Conservation (phyloP, 2,113 vertebrate species). For the Rhea pennata region DNA sequence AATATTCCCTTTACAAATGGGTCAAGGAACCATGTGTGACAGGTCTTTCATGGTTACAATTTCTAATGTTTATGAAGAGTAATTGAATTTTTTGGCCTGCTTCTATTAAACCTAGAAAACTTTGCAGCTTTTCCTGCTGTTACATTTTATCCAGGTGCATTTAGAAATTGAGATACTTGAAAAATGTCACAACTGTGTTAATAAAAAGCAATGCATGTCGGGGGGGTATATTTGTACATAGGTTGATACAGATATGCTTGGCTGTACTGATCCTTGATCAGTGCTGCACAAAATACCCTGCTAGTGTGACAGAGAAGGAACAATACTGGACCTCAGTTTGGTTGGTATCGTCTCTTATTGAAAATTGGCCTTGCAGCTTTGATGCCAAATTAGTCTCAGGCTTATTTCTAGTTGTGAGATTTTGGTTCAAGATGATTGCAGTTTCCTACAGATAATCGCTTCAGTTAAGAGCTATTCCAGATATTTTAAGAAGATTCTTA, state of each 20-base stretch:
- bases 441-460: neutral
- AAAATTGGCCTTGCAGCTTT: neutral
- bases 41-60: neutral
- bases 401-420: neutral
- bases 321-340: neutral
- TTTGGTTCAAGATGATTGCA: neutral
- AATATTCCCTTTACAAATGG: rapidly evolving
- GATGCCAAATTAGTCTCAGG: neutral
- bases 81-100: neutral
- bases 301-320: neutral
- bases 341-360: neutral
- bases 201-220: neutral
- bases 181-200: neutral
- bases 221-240: neutral
- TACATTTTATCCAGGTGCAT: neutral
- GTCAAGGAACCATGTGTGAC: neutral
- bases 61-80: neutral
- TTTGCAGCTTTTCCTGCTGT: neutral
- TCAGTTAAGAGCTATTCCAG: neutral
- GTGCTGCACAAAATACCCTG: neutral
- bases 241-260: neutral
- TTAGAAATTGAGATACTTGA: neutral
- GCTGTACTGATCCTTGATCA: neutral
- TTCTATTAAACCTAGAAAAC: neutral
- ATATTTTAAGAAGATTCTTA: neutral